Conservation (phyloP, 2,113 vertebrate species). For the Fregata magnificens region DNA sequence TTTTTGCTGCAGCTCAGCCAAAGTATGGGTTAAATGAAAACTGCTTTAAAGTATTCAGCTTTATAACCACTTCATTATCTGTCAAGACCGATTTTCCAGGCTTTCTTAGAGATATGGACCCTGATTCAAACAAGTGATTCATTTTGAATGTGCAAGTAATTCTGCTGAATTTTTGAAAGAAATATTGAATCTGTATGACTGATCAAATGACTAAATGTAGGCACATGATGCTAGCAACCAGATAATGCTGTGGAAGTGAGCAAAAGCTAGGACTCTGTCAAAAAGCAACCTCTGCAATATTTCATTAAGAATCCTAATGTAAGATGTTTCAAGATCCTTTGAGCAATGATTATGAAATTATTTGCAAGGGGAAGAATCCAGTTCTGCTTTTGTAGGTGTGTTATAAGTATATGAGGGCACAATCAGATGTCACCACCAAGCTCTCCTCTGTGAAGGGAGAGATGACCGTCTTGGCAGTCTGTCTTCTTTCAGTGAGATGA, state of each 20-base stretch:
- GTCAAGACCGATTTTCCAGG: not conserved
- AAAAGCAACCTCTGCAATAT: not conserved
- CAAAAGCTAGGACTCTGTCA: not conserved
- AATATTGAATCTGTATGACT: not conserved
- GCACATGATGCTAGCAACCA: not conserved
- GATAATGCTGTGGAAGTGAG: not conserved
- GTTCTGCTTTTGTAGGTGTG: not conserved
- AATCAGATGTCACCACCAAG: not conserved
- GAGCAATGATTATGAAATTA: not conserved
- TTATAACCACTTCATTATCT: not conserved
- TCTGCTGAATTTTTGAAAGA: slow-evolving; percentile 29
- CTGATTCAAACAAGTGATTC: slow-evolving; percentile 35
- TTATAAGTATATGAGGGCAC: not conserved
- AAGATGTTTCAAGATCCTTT: not conserved
- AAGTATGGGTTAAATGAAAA: slow-evolving; percentile 1
- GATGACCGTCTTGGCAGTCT: not conserved
- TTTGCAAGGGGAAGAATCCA: not conserved
- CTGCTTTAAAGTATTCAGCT: not conserved
- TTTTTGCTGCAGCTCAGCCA: not conserved
- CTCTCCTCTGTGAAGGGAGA: not conserved
- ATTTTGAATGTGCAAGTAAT: slow-evolving; percentile 2
- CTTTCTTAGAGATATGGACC: not conserved
- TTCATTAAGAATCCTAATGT: not conserved
- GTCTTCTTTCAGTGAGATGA: not conserved
- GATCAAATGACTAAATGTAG: slow-evolving; percentile 17